Evolutionary conservation across 2,113 vertebrate species (phyloP).

Genomic region (Scolopax mira): DNA sequence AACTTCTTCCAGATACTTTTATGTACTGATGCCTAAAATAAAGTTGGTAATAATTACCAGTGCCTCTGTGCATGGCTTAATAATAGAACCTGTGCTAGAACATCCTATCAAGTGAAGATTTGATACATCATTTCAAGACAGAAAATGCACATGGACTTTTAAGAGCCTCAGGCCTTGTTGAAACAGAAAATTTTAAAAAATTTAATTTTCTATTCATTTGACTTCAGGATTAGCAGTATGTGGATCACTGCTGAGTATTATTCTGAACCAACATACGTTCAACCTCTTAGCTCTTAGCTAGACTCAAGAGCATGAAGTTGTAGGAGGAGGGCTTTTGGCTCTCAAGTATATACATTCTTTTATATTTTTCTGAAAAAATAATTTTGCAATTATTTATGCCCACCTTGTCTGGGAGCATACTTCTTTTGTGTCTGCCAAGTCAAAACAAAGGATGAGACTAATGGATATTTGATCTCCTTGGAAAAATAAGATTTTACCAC

Average conservation of each 20-base stretch:
- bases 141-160: background rate
- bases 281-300: background rate
- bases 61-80: background rate
- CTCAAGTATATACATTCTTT: background rate
- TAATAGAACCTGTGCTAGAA: background rate
- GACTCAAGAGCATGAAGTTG: background rate
- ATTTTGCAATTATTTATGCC: background rate
- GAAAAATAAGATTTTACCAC: background rate
- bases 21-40: background rate
- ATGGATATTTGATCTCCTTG: background rate
- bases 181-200: background rate
- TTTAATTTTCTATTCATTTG: background rate
- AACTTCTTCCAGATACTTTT: background rate
- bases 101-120: background rate
- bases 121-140: background rate
- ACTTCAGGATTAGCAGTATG: background rate
- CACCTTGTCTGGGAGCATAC: background rate
- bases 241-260: background rate
- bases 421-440: background rate
- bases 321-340: background rate
- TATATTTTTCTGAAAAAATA: background rate
- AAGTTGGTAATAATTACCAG: constrained; percentile 16
- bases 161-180: background rate
- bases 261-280: background rate
- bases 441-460: background rate